A percentile compares a stretch with the other conserved stretches of the same genome.
Evolutionary conservation across 2,797 vertebrate species (phyloP).

Genomic region (Gorsachius magnificus): DNA sequence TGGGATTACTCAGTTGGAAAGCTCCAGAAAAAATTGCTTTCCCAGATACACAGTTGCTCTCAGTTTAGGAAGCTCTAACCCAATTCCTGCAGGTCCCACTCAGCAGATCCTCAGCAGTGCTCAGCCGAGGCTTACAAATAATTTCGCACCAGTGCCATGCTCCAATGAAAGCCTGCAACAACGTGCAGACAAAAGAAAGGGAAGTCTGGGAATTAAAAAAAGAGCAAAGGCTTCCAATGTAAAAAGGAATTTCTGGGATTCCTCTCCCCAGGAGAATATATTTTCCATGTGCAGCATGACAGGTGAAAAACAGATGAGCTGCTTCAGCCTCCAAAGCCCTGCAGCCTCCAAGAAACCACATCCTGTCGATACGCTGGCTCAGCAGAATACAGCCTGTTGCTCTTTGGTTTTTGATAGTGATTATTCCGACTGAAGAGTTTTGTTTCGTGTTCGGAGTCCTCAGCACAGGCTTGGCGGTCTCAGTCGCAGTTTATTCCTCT

Average conservation of each 20-base stretch:
- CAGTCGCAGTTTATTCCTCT: neutral
- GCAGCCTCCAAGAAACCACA: neutral
- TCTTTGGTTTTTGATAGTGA: conserved; percentile 74
- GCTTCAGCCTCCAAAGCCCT: conserved; percentile 51
- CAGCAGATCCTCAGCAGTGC: neutral
- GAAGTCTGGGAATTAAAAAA: neutral
- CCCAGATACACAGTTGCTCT: neutral
- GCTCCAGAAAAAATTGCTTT: neutral
- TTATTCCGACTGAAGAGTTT: conserved; percentile 60
- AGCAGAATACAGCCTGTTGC: conserved; percentile 3
- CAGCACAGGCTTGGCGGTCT: neutral
- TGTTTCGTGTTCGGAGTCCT: neutral
- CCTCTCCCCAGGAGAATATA: conserved; percentile 63
- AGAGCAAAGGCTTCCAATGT: neutral
- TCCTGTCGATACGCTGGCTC: neutral
- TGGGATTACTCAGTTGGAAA: neutral
- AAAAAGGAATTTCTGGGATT: neutral
- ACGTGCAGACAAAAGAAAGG: neutral
- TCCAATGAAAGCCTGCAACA: neutral
- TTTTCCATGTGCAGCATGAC: neutral
- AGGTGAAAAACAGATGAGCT: conserved; percentile 57
- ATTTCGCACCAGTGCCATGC: neutral
- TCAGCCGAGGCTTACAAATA: neutral
- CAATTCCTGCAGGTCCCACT: neutral
- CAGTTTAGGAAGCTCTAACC: neutral